Evolutionary conservation across 2,113 vertebrate species (phyloP), one percentile per base, ranked within the genome.

Genomic region (Halcyon senegalensis): DNA sequence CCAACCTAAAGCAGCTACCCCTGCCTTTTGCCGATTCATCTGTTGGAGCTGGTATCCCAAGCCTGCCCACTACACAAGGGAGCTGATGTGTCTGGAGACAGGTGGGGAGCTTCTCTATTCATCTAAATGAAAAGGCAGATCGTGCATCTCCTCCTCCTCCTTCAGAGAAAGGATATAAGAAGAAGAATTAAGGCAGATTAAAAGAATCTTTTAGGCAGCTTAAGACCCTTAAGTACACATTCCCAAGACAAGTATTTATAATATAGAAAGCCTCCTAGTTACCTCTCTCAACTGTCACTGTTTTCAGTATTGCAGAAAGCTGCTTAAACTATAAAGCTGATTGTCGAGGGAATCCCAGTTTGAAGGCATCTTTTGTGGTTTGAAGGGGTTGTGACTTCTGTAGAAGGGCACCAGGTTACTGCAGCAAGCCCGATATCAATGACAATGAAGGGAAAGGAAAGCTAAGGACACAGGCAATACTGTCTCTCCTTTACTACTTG

Each of bases 321-420:
- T 90, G 90, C 91, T 97, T 95, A 96, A 84, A 84, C 43, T 68
- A 84, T 43, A 96, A 96, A 97, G 94, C 94, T 94, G 90, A 96
- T 93, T 90, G 81, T 69, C 82, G 90, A 74, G 78, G 48, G 87
- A 95, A 89, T 90, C 74, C 67, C 58, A 20, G 82, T 95, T 62
- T 88, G 95, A 83, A 85, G 41, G 19, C 66, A 91, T 82, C 84
- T 93, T 93, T 89, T 77, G 86, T 67, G 63, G 75, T 55, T 50
- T 62, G 56, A 68, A 94, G 92, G 46, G 78, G 76, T 84, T 91
- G 48, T 24, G 74, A 94, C 95, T 92, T 72, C 53, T 84, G 60
- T 39, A 68, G 46, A 59, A 95, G 81, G 66, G 30, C 93, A 93
- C 33, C 7, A 17, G 79, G 87, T 91, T 91, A 77, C 66, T 68